Conservation (phyloP, 2,113 vertebrate species). For the Oryzias javanicus region DNA sequence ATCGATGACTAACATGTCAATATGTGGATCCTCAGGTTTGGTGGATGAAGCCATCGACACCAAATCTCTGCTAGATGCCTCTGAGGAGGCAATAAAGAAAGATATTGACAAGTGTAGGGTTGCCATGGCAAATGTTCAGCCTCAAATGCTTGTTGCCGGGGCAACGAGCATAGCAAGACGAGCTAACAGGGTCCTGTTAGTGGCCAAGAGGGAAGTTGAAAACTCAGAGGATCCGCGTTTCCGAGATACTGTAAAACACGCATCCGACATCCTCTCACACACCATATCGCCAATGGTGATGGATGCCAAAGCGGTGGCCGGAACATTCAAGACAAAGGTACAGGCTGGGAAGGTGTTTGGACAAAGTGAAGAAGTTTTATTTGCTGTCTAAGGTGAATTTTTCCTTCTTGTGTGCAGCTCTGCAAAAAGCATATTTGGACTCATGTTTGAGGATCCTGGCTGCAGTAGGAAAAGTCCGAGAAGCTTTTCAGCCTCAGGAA, state of each 20-base stretch:
- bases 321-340: slow-evolving; percentile 96
- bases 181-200: slow-evolving; percentile 93
- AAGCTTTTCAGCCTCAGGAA: slow-evolving; percentile 96
- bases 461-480: slow-evolving; percentile 95
- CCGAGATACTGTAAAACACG: slow-evolving; percentile 91
- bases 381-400: not conserved
- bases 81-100: slow-evolving; percentile 98
- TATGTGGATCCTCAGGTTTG: slow-evolving; percentile 76
- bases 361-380: not conserved
- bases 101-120: slow-evolving; percentile 98
- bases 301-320: slow-evolving; percentile 97
- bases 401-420: slow-evolving; percentile 67
- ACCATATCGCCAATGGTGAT: slow-evolving; percentile 98
- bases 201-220: slow-evolving; percentile 95
- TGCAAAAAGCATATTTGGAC: slow-evolving; percentile 96
- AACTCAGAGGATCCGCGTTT: slow-evolving; percentile 98
- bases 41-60: slow-evolving; percentile 99
- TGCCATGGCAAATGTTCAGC: slow-evolving; percentile 97
- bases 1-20: not conserved
- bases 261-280: slow-evolving; percentile 92
- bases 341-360: not conserved
- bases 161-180: slow-evolving; percentile 96
- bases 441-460: slow-evolving; percentile 93
- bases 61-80: slow-evolving; percentile 94
- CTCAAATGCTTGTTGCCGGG: slow-evolving; percentile 97